These are phyloP conservation scores for Callipepla californica DNA, from an alignment of 2,113 vertebrate species.

Conservation along the genomic window DNA sequence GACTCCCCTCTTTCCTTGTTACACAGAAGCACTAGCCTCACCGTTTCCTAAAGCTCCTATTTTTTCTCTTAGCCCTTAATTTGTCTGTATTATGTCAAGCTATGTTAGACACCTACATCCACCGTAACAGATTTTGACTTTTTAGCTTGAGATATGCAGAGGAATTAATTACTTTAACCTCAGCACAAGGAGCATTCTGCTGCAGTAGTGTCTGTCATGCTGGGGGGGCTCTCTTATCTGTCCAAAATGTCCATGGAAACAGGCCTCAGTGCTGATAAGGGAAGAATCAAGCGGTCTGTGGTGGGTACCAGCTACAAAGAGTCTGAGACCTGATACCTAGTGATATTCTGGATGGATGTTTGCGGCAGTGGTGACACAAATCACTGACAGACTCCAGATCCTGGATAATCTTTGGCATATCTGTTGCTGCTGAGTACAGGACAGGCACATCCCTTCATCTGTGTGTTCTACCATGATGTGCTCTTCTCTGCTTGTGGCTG, in stretches of 20 bases:
- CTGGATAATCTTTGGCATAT: not conserved
- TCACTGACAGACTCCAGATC: not conserved
- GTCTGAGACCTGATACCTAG: not conserved
- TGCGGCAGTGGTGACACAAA: not conserved
- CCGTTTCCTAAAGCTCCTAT: not conserved
- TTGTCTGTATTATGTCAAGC: not conserved
- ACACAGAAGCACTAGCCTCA: rapidly evolving
- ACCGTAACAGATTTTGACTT: not conserved
- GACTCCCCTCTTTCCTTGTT: not conserved
- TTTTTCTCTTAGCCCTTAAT: not conserved
- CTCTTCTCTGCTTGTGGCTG: not conserved
- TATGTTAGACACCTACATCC: not conserved
- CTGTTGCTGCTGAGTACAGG: not conserved
- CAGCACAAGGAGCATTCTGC: not conserved
- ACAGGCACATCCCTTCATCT: not conserved
- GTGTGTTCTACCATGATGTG: not conserved
- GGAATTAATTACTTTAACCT: not conserved
- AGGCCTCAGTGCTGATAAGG: not conserved
- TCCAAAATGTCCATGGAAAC: not conserved
- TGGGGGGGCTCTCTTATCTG: not conserved
- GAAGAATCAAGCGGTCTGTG: not conserved
- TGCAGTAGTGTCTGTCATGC: not conserved
- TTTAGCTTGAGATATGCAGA: not conserved
- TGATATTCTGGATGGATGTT: not conserved
- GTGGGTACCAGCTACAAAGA: not conserved